Conservation (phyloP, 2,113 vertebrate species). For the Cavia aperea region DNA sequence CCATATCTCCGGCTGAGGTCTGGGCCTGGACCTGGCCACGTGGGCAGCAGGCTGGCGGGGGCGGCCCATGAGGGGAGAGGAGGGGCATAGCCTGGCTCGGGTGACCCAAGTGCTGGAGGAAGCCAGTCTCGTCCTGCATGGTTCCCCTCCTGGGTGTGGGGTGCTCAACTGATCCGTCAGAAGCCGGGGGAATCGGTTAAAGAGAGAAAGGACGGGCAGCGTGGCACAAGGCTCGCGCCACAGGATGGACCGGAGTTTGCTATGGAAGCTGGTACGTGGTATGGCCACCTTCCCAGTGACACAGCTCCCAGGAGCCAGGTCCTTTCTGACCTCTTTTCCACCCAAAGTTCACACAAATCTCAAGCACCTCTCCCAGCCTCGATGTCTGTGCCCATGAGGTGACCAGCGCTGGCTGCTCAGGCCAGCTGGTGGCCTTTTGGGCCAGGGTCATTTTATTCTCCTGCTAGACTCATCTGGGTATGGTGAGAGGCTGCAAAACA, state of each 20-base stretch:
- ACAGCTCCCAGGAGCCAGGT: fast-evolving
- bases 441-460: background rate
- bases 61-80: background rate
- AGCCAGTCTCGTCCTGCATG: background rate
- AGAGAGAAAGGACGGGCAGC: fast-evolving
- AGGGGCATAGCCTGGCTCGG: background rate
- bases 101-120: background rate
- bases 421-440: background rate
- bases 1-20: no score
- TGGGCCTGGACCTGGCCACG: background rate
- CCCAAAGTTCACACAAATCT: background rate
- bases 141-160: background rate
- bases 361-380: no score
- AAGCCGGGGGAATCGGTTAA: background rate
- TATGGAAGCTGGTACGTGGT: fast-evolving
- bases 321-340: no score
- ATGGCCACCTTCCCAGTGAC: background rate
- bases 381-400: fast-evolving
- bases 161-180: fast-evolving
- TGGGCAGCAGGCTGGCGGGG: no score
- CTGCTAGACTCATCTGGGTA: background rate
- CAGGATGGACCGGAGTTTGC: background rate
- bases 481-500: background rate
- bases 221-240: background rate
- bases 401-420: background rate